phyloP scores from a whole-genome alignment of 2,113 vertebrate species.

The Brachypteracias leptosomus region DNA sequence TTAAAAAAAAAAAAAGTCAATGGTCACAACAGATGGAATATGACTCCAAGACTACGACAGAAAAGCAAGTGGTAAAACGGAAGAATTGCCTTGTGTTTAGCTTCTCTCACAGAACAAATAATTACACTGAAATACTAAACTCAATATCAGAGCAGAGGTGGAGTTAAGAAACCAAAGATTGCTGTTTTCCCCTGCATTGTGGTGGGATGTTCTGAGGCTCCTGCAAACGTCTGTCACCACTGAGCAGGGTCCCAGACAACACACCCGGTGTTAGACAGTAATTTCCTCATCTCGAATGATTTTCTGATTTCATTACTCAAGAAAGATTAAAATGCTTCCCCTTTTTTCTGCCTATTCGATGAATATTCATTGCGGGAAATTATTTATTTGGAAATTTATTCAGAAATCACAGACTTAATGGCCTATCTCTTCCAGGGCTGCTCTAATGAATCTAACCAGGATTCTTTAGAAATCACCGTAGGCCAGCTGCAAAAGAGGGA shows the following conservation, averaged over 20 bases:
- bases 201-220: background rate
- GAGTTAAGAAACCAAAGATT: slow-evolving; percentile 38
- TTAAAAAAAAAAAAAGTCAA: background rate
- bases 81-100: slow-evolving; percentile 55
- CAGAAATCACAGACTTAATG: slow-evolving; percentile 13
- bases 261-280: background rate
- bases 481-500: background rate
- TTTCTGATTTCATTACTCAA: slow-evolving; percentile 48
- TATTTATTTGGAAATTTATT: slow-evolving; percentile 39
- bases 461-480: background rate
- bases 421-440: background rate
- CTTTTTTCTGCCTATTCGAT: background rate
- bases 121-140: slow-evolving; percentile 55
- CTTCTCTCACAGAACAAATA: slow-evolving; percentile 61
- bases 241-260: background rate
- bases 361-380: background rate
- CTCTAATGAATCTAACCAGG: background rate
- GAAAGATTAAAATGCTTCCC: background rate
- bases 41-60: slow-evolving; percentile 15
- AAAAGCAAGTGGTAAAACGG: slow-evolving; percentile 52
- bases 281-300: slow-evolving; percentile 52
- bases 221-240: background rate
- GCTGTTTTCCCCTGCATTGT: background rate
- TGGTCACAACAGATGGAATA: background rate
- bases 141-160: slow-evolving; percentile 40